These are phyloP conservation scores for Prolemur simus DNA, from an alignment of 2,113 vertebrate species.

Conservation along the genomic window DNA sequence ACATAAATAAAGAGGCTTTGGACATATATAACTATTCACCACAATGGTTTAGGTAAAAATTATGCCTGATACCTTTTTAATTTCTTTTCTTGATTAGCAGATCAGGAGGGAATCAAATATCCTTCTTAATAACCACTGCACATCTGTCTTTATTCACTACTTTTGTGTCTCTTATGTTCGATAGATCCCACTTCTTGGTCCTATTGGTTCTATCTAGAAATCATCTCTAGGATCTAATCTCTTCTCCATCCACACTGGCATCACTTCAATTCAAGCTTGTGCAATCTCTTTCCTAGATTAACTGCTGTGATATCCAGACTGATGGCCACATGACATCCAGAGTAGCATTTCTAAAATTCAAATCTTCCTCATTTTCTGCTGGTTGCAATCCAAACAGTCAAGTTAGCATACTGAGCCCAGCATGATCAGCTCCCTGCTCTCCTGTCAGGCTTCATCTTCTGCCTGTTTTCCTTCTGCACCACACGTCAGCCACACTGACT, in stretches of 20 bases:
- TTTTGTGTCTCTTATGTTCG: background rate
- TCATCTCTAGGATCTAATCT: slow-evolving; percentile 22
- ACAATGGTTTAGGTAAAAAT: background rate
- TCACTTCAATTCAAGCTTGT: slow-evolving; percentile 1
- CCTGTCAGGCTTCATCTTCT: background rate
- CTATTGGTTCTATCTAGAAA: slow-evolving; percentile 30
- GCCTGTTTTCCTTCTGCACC: background rate
- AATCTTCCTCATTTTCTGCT: slow-evolving; percentile 29
- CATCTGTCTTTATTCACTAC: slow-evolving; percentile 11
- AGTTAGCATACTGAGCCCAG: background rate
- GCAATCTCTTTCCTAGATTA: slow-evolving; percentile 38
- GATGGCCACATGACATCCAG: background rate
- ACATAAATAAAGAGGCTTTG: background rate
- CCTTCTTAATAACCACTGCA: background rate
- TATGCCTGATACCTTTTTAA: background rate
- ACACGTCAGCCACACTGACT: background rate
- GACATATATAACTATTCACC: background rate
- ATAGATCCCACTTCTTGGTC: background rate
- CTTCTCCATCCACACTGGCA: background rate
- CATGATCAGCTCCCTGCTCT: background rate
- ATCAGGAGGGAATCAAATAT: background rate
- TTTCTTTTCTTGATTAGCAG: slow-evolving; percentile 9
- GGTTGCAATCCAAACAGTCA: background rate
- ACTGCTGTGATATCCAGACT: background rate
- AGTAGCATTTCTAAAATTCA: slow-evolving; percentile 41